A percentile compares a stretch with the other conserved stretches of the same genome.
Evolutionary conservation across 2,888 invertebrate species (phyloP).

Genomic region (Drosophila koepferae): DNA sequence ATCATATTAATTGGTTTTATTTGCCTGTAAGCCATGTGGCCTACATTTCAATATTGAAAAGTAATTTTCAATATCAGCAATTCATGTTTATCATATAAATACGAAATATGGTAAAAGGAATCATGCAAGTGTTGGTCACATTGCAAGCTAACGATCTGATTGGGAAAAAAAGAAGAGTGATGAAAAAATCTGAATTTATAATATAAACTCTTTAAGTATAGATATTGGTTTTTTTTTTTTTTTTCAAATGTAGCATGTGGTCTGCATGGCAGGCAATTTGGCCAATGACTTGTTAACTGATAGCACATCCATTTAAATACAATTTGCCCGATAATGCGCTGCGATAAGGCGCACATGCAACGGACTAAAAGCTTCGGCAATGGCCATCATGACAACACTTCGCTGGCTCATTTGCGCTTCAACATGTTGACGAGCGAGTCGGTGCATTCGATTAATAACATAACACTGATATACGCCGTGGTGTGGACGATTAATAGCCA

Average conservation of each 20-base stretch:
- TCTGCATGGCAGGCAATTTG: slow-evolving; percentile 1
- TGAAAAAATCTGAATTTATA: neutral
- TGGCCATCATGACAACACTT: slow-evolving; percentile 4
- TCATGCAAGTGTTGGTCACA: neutral
- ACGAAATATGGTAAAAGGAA: neutral
- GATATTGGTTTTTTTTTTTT: neutral
- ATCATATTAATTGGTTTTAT: neutral
- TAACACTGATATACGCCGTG: slow-evolving; percentile 76
- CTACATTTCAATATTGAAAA: no score
- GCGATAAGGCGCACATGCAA: slow-evolving; percentile 41
- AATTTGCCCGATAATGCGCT: slow-evolving; percentile 42
- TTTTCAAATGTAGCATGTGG: slow-evolving; percentile 23
- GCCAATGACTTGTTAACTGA: slow-evolving; percentile 37
- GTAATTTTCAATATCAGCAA: no score
- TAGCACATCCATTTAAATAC: slow-evolving; percentile 54
- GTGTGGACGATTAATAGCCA: slow-evolving; percentile 79
- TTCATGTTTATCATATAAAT: no score
- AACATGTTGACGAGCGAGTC: slow-evolving; percentile 32
- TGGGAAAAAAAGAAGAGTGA: neutral
- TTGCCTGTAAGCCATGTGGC: neutral
- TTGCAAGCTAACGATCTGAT: slow-evolving; percentile 20
- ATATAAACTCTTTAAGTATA: slow-evolving; percentile 13
- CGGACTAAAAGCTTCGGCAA: slow-evolving; percentile 37
- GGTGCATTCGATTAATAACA: slow-evolving; percentile 53
- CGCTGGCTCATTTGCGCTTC: slow-evolving; percentile 7